Conservation (phyloP, 2,888 invertebrate genomes). For the Oscheius sp. region DNA sequence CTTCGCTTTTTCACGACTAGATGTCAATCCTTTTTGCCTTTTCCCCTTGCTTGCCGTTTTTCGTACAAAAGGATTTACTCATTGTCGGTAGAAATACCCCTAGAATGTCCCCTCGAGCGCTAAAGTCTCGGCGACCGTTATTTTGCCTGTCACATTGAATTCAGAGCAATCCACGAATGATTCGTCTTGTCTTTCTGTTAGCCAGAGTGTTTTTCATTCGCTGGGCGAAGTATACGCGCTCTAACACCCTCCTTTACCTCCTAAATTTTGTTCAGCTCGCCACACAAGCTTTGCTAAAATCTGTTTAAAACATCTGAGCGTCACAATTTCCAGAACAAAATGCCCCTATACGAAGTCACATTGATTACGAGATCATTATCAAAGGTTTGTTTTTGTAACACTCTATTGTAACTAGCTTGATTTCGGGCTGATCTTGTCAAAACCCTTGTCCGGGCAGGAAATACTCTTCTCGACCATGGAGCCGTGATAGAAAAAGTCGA, state of each 20-base stretch:
- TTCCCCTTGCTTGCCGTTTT: no score
- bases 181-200: no score
- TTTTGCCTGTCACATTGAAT: no score
- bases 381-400: conserved; percentile 52
- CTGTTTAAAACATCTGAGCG: no score
- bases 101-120: no score
- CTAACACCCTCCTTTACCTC: background rate
- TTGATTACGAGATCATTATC: conserved; percentile 66
- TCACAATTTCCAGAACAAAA: conserved; percentile 23
- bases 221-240: background rate
- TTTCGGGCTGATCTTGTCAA: conserved; percentile 65
- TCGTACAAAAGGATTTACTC: no score
- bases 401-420: background rate
- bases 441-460: conserved; percentile 64
- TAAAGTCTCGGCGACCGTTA: no score
- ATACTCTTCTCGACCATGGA: conserved; percentile 66
- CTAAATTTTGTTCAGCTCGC: background rate
- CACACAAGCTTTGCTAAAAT: background rate
- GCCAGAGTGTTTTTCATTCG: no score
- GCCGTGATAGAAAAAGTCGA: conserved; percentile 69
- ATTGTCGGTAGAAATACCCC: no score
- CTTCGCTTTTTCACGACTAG: no score
- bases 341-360: conserved; percentile 71
- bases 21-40: no score
- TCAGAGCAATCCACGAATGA: no score